Percentiles rank a stretch among this genome's conserved stretches.
Evolutionary conservation across 2,797 vertebrate species (phyloP).

Genomic region (Phalloptychus januarius): DNA sequence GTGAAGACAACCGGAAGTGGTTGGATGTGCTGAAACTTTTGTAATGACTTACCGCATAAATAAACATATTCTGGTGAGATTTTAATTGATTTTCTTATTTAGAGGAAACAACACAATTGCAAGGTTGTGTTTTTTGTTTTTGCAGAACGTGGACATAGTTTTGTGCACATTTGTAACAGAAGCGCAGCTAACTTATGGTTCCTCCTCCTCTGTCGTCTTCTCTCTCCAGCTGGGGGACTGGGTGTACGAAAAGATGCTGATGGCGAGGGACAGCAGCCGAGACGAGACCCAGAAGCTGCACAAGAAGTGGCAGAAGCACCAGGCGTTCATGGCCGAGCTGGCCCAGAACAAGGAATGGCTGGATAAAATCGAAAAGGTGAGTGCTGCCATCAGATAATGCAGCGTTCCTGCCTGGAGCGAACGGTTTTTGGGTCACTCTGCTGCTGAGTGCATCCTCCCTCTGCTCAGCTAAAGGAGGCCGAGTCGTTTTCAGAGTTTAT

Average conservation of each 20-base stretch:
- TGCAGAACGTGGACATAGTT: too few relatives aligned
- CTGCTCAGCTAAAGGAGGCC: not conserved
- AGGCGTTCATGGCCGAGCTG: slow-evolving; percentile 92
- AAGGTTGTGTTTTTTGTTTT: too few relatives aligned
- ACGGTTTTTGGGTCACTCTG: not conserved
- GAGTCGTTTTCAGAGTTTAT: not conserved
- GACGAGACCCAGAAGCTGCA: slow-evolving; percentile 89
- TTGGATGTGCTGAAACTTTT: too few relatives aligned
- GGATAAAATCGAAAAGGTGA: slow-evolving; percentile 91
- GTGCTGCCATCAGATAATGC: slow-evolving; percentile 26
- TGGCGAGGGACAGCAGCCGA: slow-evolving; percentile 85
- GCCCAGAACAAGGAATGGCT: slow-evolving; percentile 93
- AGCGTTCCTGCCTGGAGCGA: not conserved
- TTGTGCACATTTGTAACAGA: too few relatives aligned
- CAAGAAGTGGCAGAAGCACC: slow-evolving; percentile 93
- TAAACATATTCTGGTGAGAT: too few relatives aligned
- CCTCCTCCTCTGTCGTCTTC: not conserved
- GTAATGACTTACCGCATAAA: too few relatives aligned
- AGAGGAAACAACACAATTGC: too few relatives aligned
- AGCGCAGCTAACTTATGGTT: not conserved
- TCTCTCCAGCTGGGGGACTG: slow-evolving; percentile 82
- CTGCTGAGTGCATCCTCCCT: not conserved
- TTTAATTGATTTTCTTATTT: too few relatives aligned
- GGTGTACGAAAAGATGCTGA: slow-evolving; percentile 89
- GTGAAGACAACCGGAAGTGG: too few relatives aligned